phyloP scores from a whole-genome alignment of 23 tunicate species.

The Styela clava region DNA sequence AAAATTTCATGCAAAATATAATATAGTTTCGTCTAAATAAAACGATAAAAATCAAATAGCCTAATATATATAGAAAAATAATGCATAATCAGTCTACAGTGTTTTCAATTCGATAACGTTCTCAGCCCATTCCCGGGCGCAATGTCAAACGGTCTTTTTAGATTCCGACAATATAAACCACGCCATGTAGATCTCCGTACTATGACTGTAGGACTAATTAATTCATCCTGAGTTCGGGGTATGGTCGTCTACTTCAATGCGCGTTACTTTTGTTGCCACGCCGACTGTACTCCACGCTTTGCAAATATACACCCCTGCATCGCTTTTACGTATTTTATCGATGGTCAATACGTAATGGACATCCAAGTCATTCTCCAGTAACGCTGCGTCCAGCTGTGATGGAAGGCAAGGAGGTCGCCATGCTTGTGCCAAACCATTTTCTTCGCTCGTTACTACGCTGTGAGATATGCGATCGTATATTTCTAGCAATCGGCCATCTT shows the following conservation, averaged over 20 bases:
- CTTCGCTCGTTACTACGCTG: constrained; percentile 35
- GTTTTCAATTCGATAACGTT: too few relatives aligned
- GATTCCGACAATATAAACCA: too few relatives aligned
- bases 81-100: too few relatives aligned
- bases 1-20: background rate
- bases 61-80: too few relatives aligned
- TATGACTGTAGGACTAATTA: background rate
- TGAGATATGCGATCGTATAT: constrained; percentile 76
- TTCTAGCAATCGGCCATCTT: constrained; percentile 75
- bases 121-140: too few relatives aligned
- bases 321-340: constrained; percentile 39
- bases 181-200: too few relatives aligned
- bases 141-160: too few relatives aligned
- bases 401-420: constrained; percentile 34
- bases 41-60: too few relatives aligned
- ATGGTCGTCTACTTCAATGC: background rate
- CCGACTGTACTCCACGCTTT: constrained; percentile 91
- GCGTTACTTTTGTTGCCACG: constrained; percentile 66
- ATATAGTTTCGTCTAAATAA: too few relatives aligned
- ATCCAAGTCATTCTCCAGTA: constrained; percentile 47
- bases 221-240: background rate
- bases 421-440: background rate
- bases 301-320: constrained; percentile 76
- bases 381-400: constrained; percentile 26
- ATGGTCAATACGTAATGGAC: constrained; percentile 71